phyloP scores from a whole-genome alignment of 1,140 invertebrate genomes.

The Brachionus koreanus region DNA sequence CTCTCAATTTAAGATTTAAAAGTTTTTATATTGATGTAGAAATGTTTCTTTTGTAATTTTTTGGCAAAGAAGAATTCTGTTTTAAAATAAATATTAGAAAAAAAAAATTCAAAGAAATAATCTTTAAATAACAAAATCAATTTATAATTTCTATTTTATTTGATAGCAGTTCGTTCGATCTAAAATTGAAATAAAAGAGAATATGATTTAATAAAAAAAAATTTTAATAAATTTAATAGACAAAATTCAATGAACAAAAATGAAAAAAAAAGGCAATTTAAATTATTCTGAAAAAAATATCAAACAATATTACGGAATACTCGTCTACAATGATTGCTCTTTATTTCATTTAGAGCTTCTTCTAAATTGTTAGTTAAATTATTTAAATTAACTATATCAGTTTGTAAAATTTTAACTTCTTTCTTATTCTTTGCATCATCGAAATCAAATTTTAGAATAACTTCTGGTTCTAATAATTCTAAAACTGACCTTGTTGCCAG shows the following conservation, averaged over 20 bases:
- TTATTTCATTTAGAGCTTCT: constrained; percentile 24
- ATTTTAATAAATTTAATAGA: too few species aligned
- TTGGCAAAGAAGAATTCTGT: too few species aligned
- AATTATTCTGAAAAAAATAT: not conserved
- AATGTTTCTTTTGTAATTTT: too few species aligned
- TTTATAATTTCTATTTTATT: too few species aligned
- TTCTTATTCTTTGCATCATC: not conserved
- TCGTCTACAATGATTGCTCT: not conserved
- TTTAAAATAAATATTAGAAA: too few species aligned
- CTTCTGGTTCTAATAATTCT: not conserved
- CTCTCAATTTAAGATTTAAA: too few species aligned
- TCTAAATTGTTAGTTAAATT: constrained; percentile 33
- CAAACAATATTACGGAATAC: constrained; percentile 32
- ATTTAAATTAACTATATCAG: constrained; percentile 41
- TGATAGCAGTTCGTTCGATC: too few species aligned
- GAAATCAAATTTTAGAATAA: constrained; percentile 21
- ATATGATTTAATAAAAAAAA: too few species aligned
- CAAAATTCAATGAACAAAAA: not conserved
- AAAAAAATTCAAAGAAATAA: too few species aligned
- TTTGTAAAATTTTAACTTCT: constrained; percentile 5
- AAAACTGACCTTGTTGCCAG: not conserved
- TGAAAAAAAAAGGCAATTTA: not conserved
- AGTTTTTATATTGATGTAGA: too few species aligned
- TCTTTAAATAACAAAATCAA: too few species aligned
- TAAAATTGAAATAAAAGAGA: too few species aligned